Percentiles rank a stretch among this genome's conserved stretches.
These are phyloP conservation scores for Linyphia triangularis DNA, from an alignment of 2,888 invertebrate genomes.

Conservation along the genomic window DNA sequence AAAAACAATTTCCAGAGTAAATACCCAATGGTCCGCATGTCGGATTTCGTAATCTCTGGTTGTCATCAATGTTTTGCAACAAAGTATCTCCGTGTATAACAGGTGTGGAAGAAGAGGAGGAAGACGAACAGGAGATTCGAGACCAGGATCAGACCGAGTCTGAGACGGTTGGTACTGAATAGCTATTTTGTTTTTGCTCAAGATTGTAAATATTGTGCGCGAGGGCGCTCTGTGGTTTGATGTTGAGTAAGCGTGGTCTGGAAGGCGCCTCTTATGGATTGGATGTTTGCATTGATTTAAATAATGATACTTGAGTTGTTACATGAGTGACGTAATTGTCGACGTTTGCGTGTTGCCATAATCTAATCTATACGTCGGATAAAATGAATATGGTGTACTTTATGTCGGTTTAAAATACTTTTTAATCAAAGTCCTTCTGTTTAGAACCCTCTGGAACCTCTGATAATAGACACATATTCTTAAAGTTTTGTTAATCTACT, in stretches of 20 bases:
- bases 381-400: not conserved
- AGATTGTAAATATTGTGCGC: not conserved
- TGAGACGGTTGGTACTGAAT: not conserved
- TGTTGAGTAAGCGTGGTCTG: not conserved
- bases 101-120: not conserved
- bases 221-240: not conserved
- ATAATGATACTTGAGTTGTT: too few species aligned
- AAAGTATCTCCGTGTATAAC: conserved; percentile 51
- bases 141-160: not conserved
- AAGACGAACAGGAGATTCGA: not conserved
- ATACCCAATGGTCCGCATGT: not conserved
- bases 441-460: too few species aligned
- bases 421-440: not conserved
- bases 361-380: not conserved
- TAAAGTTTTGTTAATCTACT: too few species aligned
- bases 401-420: not conserved
- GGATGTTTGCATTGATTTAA: too few species aligned
- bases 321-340: too few species aligned
- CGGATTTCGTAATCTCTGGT: not conserved
- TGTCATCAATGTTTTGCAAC: conserved; percentile 57
- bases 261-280: conserved; percentile 21
- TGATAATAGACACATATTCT: too few species aligned
- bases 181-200: not conserved
- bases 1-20: not conserved
- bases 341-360: not conserved